A percentile compares a stretch with the other conserved stretches of the same genome.
phyloP scores from a whole-genome alignment of 2,113 vertebrate genomes.

The Clarias magur region DNA sequence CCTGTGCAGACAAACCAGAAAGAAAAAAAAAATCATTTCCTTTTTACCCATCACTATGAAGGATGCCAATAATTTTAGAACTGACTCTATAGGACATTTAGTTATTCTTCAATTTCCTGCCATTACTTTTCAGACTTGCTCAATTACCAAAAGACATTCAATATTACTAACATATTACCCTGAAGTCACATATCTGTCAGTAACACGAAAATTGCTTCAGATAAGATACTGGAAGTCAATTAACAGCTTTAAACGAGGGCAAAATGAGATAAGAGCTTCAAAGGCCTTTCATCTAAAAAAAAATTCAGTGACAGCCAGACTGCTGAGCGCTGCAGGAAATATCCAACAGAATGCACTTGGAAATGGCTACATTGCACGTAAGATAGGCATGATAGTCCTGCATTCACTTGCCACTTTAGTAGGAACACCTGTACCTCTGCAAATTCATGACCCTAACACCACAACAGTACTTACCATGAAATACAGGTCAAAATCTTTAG shows the following conservation, averaged over 20 bases:
- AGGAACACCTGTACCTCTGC: background rate
- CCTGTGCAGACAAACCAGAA: conserved; percentile 17
- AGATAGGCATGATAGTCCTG: background rate
- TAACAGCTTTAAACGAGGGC: conserved; percentile 35
- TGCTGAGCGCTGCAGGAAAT: background rate
- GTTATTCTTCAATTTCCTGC: background rate
- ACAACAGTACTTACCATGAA: background rate
- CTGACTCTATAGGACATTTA: background rate
- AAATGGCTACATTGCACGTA: conserved; percentile 17
- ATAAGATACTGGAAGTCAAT: conserved; percentile 46
- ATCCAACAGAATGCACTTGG: conserved; percentile 17
- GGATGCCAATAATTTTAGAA: background rate
- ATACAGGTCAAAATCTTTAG: background rate
- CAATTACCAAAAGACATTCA: background rate
- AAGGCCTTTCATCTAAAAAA: conserved; percentile 37
- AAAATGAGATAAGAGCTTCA: conserved; percentile 38
- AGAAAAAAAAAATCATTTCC: background rate
- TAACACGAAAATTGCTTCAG: conserved; percentile 44
- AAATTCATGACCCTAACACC: background rate
- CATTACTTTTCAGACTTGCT: background rate
- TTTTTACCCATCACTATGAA: background rate
- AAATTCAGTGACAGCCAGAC: conserved; percentile 17
- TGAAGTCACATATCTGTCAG: conserved; percentile 37
- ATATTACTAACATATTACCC: background rate
- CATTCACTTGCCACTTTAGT: background rate